phyloP scores from a whole-genome alignment of 2,113 vertebrate species.

The Mustela nigripes region DNA sequence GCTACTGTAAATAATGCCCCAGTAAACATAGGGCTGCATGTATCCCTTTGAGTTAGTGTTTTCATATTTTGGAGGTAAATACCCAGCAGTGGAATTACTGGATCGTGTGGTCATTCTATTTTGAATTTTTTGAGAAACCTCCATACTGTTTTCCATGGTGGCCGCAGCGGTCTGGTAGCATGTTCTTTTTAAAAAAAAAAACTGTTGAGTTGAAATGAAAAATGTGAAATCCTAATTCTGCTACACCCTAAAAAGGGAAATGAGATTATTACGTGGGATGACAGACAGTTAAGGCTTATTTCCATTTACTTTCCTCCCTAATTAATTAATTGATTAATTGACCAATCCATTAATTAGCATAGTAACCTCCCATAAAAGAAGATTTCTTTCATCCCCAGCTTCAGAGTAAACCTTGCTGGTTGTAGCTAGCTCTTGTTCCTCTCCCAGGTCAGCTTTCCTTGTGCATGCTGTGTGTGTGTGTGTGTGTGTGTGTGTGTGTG shows the following conservation, averaged over 20 bases:
- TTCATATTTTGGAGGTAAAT: not conserved
- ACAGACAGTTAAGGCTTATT: not conserved
- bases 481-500: not conserved
- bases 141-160: not conserved
- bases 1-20: not conserved
- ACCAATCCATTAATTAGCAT: not conserved
- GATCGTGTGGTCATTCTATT: not conserved
- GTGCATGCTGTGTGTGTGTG: not conserved
- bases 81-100: not conserved
- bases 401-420: not conserved
- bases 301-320: not conserved
- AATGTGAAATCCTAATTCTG: constrained; percentile 27
- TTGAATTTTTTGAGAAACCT: not conserved
- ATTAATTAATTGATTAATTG: not conserved
- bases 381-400: constrained; percentile 2
- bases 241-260: constrained; percentile 3
- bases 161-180: not conserved
- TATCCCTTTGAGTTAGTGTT: not conserved
- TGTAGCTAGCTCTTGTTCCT: not conserved
- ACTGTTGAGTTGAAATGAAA: not conserved
- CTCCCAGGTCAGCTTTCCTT: not conserved
- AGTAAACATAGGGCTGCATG: not conserved
- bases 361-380: constrained; percentile 7
- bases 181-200: not conserved
- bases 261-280: not conserved